Conservation (phyloP, 2,113 vertebrate species). For the Peromyscus maniculatus region DNA sequence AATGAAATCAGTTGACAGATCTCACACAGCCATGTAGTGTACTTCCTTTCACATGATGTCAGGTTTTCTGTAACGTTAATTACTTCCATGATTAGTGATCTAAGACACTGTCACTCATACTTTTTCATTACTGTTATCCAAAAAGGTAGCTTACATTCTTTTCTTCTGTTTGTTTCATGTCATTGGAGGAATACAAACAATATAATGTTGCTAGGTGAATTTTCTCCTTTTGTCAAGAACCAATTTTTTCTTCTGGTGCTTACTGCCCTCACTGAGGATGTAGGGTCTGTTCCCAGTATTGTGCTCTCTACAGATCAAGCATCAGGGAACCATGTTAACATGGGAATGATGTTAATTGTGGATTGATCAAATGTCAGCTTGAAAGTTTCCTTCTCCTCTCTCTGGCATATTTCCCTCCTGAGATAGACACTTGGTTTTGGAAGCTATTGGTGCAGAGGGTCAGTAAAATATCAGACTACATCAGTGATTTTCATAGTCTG, state of each 20-base stretch:
- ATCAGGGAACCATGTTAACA: accelerated
- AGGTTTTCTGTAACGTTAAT: neutral
- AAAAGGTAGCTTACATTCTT: neutral
- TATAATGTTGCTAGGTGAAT: neutral
- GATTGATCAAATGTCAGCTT: neutral
- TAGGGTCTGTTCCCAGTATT: accelerated
- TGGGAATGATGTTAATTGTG: neutral
- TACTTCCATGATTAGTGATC: neutral
- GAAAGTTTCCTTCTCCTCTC: accelerated
- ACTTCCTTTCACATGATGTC: neutral
- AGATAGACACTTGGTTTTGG: neutral
- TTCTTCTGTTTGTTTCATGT: neutral
- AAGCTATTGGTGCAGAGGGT: neutral
- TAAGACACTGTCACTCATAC: neutral
- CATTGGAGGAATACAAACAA: neutral
- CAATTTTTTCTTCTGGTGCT: neutral
- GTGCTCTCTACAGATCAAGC: neutral
- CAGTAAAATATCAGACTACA: neutral
- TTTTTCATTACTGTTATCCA: neutral
- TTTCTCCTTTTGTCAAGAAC: neutral
- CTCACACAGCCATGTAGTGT: neutral
- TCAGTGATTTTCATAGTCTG: neutral
- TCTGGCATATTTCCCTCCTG: neutral
- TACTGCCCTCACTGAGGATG: accelerated
- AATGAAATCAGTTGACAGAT: neutral